A percentile compares a stretch with the other conserved stretches of the same genome.
These are phyloP conservation scores for Eurypyga helias DNA, from an alignment of 2,113 vertebrate genomes.

Conservation along the genomic window DNA sequence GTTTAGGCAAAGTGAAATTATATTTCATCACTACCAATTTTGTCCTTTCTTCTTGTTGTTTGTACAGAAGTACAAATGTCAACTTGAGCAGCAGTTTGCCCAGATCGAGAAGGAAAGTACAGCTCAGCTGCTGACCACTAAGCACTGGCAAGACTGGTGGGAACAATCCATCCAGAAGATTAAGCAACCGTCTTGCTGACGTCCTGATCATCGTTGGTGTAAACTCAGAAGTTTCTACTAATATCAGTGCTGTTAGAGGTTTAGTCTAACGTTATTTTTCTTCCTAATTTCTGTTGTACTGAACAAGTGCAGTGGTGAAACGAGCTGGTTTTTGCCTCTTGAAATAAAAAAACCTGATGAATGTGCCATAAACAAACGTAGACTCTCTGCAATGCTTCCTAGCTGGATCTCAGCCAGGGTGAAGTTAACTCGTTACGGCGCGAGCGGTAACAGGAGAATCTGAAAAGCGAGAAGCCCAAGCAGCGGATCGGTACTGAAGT, in stretches of 20 bases:
- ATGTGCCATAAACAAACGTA: neutral
- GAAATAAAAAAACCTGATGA: neutral
- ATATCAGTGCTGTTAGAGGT: neutral
- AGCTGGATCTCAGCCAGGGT: neutral
- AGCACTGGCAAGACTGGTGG: slow-evolving; percentile 67
- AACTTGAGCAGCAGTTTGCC: slow-evolving; percentile 25
- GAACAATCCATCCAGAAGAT: slow-evolving; percentile 58
- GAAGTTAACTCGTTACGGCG: neutral
- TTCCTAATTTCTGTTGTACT: neutral
- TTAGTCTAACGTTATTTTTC: neutral
- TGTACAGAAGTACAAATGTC: slow-evolving; percentile 50
- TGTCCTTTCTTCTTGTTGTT: neutral
- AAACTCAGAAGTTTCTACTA: neutral
- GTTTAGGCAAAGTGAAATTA: neutral
- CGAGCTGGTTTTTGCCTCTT: neutral
- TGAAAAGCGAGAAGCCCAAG: neutral
- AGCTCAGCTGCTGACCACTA: neutral
- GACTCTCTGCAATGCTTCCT: neutral
- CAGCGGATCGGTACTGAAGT: neutral
- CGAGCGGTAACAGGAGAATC: neutral
- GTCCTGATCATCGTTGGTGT: neutral
- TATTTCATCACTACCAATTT: neutral
- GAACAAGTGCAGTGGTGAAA: neutral
- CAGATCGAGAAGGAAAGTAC: slow-evolving; percentile 30
- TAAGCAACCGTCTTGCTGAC: neutral